phyloP scores from a whole-genome alignment of 2,113 vertebrate genomes.

The Cephalopterus ornatus region DNA sequence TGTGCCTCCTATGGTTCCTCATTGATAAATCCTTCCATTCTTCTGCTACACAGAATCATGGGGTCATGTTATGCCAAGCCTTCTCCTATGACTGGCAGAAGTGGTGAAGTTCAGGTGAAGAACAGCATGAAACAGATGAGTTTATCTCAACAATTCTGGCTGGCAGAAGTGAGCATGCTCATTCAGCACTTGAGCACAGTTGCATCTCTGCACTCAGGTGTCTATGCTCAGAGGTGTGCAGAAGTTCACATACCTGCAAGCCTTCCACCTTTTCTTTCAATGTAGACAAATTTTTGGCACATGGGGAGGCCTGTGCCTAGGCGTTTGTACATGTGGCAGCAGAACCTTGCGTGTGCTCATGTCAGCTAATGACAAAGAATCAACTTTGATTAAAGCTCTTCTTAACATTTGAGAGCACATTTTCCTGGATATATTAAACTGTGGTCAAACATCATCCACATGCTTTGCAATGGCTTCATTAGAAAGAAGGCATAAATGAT shows the following conservation, averaged over 20 bases:
- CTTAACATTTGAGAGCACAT: conserved; percentile 26
- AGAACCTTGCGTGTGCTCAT: not conserved
- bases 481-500: conserved; percentile 29
- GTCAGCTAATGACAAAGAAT: not conserved
- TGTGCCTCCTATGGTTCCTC: not conserved
- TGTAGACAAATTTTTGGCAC: not conserved
- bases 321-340: not conserved
- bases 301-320: not conserved
- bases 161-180: not conserved
- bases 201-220: not conserved
- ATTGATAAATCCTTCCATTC: not conserved
- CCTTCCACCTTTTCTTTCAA: not conserved
- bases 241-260: not conserved
- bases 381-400: conserved; percentile 46
- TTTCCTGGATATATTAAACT: conserved; percentile 54
- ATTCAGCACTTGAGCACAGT: not conserved
- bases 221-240: not conserved
- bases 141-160: not conserved
- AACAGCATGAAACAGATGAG: not conserved
- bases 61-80: not conserved
- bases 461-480: conserved; percentile 29
- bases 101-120: not conserved
- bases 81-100: not conserved
- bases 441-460: conserved; percentile 62
- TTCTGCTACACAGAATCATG: not conserved